phyloP scores from a whole-genome alignment of 2,113 vertebrate genomes.

The Zosterops borbonicus region DNA sequence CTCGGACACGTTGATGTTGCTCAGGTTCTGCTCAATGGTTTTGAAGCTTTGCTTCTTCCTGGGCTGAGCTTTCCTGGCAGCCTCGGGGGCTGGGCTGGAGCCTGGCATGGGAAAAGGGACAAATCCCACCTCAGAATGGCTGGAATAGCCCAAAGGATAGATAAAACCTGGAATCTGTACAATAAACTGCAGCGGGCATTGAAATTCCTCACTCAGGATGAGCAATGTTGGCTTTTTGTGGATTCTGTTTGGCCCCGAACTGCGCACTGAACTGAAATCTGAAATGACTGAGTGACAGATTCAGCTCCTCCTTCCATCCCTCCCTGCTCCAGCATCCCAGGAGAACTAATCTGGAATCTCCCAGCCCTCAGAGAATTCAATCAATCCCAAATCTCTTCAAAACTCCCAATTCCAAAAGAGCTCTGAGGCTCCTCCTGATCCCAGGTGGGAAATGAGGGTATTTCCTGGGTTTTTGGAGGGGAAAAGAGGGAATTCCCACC shows the following conservation, averaged over 20 bases:
- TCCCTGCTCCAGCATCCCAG: neutral
- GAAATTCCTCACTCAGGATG: neutral
- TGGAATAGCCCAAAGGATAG: neutral
- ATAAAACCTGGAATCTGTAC: neutral
- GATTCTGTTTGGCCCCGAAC: rapidly evolving
- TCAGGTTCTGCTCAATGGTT: conserved; percentile 89
- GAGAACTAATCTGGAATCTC: neutral
- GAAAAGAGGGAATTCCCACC: conserved; percentile 30
- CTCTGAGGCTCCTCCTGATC: rapidly evolving
- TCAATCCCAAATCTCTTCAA: rapidly evolving
- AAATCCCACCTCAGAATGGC: neutral
- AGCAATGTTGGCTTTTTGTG: rapidly evolving
- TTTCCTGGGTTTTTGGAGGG: rapidly evolving
- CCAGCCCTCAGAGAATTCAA: neutral
- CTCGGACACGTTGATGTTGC: conserved; percentile 83
- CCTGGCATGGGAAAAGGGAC: neutral
- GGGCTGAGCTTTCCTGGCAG: conserved; percentile 10
- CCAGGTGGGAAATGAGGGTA: rapidly evolving
- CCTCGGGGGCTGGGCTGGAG: too few relatives aligned
- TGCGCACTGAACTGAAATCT: neutral
- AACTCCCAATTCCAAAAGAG: neutral
- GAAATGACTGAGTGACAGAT: neutral
- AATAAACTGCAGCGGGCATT: rapidly evolving
- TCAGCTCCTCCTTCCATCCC: neutral
- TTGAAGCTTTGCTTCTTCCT: conserved; percentile 80